These are phyloP conservation scores for Holacanthella duospinosa DNA, from an alignment of 2,888 invertebrate species.

Conservation along the genomic window DNA sequence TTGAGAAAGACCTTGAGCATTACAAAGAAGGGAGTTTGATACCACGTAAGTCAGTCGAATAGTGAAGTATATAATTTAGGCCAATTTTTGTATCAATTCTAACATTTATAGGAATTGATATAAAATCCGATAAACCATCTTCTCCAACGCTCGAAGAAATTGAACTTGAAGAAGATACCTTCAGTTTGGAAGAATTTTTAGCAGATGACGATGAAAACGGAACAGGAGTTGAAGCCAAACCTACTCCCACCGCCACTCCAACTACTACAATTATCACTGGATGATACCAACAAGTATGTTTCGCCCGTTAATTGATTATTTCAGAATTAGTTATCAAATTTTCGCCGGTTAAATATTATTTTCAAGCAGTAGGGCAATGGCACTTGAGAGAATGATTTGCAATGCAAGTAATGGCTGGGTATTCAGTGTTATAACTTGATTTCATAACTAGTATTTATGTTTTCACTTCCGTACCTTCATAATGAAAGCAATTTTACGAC, in stretches of 20 bases:
- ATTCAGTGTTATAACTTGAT: no score
- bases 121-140: slow-evolving; percentile 17
- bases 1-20: slow-evolving; percentile 55
- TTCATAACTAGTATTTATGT: no score
- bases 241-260: neutral
- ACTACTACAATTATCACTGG: neutral
- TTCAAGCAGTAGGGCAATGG: no score
- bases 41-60: neutral
- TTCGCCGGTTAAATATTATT: neutral
- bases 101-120: neutral
- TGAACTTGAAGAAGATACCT: slow-evolving; percentile 51
- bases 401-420: no score
- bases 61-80: neutral
- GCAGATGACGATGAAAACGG: slow-evolving; percentile 13
- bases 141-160: slow-evolving; percentile 53
- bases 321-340: neutral
- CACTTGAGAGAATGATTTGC: no score
- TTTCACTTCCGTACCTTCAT: no score
- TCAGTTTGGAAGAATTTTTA: slow-evolving; percentile 54
- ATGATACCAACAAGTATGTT: no score
- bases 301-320: neutral
- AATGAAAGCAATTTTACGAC: no score
- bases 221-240: neutral
- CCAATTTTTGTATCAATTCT: neutral
- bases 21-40: slow-evolving; percentile 44